Percentiles rank a stretch among this genome's conserved stretches.
These are phyloP conservation scores for Halcyon chelicuti DNA, from an alignment of 2,797 vertebrate species.

Conservation along the genomic window DNA sequence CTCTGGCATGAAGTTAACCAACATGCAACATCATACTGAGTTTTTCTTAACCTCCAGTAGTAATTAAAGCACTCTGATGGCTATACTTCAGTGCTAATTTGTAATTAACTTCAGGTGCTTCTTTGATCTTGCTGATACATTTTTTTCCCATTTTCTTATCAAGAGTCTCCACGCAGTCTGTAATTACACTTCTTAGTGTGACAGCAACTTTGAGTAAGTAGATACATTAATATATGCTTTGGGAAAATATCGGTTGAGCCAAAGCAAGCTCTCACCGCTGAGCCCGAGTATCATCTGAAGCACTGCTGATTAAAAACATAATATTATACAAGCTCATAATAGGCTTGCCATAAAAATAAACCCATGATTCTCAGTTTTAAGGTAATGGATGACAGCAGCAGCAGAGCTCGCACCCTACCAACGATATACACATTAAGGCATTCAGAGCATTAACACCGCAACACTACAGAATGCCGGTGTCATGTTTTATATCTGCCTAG, in stretches of 20 bases:
- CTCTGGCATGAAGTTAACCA: neutral
- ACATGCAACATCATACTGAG: neutral
- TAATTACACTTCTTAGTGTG: slow-evolving; percentile 59
- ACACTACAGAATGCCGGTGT: neutral
- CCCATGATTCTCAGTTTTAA: neutral
- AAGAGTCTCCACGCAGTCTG: slow-evolving; percentile 22
- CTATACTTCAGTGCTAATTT: slow-evolving; percentile 53
- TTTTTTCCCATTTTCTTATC: slow-evolving; percentile 57
- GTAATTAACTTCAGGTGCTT: slow-evolving; percentile 69
- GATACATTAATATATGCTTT: slow-evolving; percentile 39
- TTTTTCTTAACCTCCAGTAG: neutral
- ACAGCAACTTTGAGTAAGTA: slow-evolving; percentile 27
- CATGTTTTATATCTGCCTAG: neutral
- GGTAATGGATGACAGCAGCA: neutral
- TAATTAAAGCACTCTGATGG: slow-evolving; percentile 31
- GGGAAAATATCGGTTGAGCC: slow-evolving; percentile 6
- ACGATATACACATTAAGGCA: neutral
- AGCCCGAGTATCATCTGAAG: neutral
- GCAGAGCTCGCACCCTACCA: neutral
- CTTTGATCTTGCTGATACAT: slow-evolving; percentile 60
- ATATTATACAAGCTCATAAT: neutral
- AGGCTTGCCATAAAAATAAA: neutral
- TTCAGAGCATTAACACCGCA: neutral
- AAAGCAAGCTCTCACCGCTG: slow-evolving; percentile 10
- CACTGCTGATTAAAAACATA: neutral